Conservation (phyloP, 2,888 invertebrate species). For the Tetranychus piercei region DNA sequence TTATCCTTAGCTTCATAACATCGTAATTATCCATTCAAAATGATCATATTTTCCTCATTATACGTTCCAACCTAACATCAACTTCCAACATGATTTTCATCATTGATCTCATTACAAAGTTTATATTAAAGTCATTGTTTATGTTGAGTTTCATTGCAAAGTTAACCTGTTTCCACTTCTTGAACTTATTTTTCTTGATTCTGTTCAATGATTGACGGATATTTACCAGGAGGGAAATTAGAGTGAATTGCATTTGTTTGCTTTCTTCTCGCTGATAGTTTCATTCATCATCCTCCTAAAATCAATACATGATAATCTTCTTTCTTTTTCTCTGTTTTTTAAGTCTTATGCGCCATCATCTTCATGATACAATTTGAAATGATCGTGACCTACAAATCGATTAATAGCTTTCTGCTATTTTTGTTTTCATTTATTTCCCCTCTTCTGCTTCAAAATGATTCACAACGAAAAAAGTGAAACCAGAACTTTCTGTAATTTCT, state of each 20-base stretch:
- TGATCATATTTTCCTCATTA: too few relatives aligned
- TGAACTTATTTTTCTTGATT: background rate
- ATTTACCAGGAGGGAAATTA: background rate
- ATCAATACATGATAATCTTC: background rate
- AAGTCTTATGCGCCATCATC: background rate
- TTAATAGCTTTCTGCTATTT: background rate
- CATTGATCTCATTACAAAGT: too few relatives aligned
- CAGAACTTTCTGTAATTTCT: too few relatives aligned
- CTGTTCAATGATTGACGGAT: background rate
- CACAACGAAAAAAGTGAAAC: too few relatives aligned
- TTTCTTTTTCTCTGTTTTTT: background rate
- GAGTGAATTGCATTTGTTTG: background rate
- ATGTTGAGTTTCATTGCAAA: too few relatives aligned
- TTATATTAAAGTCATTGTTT: too few relatives aligned
- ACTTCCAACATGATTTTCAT: too few relatives aligned
- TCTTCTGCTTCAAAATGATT: too few relatives aligned
- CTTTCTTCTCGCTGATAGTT: background rate
- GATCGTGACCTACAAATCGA: background rate
- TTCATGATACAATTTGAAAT: background rate
- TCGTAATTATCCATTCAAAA: too few relatives aligned
- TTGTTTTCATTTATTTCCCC: background rate
- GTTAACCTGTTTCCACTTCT: too few relatives aligned
- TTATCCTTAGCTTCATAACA: too few relatives aligned
- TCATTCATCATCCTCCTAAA: background rate
- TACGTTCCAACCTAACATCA: too few relatives aligned